Evolutionary conservation across 2,797 vertebrate species (phyloP).

Genomic region (Acanthis flammea): DNA sequence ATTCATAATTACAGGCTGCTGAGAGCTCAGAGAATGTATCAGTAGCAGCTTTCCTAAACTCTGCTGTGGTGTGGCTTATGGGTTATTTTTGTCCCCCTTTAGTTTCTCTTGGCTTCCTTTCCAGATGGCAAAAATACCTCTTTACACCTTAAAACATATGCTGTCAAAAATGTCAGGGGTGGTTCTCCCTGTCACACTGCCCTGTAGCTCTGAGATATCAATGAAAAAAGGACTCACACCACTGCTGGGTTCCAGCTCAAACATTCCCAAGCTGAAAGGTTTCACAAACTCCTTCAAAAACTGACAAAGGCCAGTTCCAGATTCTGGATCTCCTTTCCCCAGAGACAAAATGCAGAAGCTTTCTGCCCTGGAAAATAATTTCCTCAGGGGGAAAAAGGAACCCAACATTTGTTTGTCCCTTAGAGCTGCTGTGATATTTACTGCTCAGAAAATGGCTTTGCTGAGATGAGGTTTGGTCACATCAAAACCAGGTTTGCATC

Average conservation of each 20-base stretch:
- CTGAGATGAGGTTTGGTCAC: not conserved
- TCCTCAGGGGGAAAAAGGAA: not conserved
- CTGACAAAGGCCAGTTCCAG: not conserved
- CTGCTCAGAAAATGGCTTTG: not conserved
- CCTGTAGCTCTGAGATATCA: not conserved
- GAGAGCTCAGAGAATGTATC: not conserved
- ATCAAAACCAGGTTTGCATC: not conserved
- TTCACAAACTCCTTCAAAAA: not conserved
- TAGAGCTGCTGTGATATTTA: not conserved
- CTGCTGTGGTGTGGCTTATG: not conserved
- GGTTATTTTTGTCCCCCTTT: not conserved
- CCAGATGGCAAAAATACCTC: slow-evolving; percentile 19
- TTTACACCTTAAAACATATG: not conserved
- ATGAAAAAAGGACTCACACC: not conserved
- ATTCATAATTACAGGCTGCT: slow-evolving; percentile 43
- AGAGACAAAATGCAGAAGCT: not conserved
- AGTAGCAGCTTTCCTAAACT: not conserved
- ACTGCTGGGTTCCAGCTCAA: not conserved
- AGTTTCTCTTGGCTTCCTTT: slow-evolving; percentile 6
- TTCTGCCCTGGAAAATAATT: not conserved
- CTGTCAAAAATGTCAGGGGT: not conserved
- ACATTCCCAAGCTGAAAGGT: not conserved
- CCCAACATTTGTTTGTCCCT: not conserved
- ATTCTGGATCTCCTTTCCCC: not conserved
- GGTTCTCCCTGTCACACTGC: not conserved